A percentile compares a stretch with the other conserved stretches of the same genome.
Conservation (phyloP, 2,113 vertebrate genomes). For the Hiodon tergisus region DNA sequence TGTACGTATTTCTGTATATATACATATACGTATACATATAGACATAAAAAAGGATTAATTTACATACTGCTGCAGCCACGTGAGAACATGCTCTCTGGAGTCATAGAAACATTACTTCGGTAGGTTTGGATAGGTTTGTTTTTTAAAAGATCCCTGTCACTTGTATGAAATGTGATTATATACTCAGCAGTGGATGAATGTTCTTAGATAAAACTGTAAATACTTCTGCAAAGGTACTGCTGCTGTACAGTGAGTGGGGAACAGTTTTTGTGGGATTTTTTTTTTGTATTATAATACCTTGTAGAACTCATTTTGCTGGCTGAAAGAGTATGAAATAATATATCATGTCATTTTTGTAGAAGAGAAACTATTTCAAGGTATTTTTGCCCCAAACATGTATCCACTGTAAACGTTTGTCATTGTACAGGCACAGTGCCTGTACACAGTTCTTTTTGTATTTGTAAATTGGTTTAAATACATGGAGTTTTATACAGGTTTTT, state of each 20-base stretch:
- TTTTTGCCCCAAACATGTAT: slow-evolving; percentile 90
- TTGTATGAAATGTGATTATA: slow-evolving; percentile 99
- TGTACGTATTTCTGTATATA: slow-evolving; percentile 38
- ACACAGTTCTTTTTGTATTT: slow-evolving; percentile 98
- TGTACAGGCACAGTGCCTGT: slow-evolving; percentile 88
- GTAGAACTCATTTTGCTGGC: slow-evolving; percentile 99
- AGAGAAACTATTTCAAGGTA: slow-evolving; percentile 98
- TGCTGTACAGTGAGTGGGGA: slow-evolving; percentile 66
- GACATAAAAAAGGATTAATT: slow-evolving; percentile 57
- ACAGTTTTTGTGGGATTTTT: slow-evolving; percentile 95
- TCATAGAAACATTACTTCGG: slow-evolving; percentile 93
- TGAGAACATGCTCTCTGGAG: slow-evolving; percentile 90
- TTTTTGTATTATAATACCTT: slow-evolving; percentile 94
- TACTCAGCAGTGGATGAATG: slow-evolving; percentile 99
- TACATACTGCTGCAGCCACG: slow-evolving; percentile 98
- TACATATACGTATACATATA: slow-evolving; percentile 58
- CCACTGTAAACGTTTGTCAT: slow-evolving; percentile 96
- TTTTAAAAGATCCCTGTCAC: slow-evolving; percentile 76
- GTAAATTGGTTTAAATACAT: slow-evolving; percentile 99
- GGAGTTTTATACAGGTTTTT: slow-evolving; percentile 99
- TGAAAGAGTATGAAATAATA: slow-evolving; percentile 99
- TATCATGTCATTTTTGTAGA: slow-evolving; percentile 99
- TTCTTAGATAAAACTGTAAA: slow-evolving; percentile 92
- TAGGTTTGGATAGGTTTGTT: slow-evolving; percentile 59
- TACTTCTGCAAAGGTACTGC: slow-evolving; percentile 99